These are phyloP conservation scores for Synchiropus splendidus DNA, from an alignment of 2,113 vertebrate species.

Conservation along the genomic window DNA sequence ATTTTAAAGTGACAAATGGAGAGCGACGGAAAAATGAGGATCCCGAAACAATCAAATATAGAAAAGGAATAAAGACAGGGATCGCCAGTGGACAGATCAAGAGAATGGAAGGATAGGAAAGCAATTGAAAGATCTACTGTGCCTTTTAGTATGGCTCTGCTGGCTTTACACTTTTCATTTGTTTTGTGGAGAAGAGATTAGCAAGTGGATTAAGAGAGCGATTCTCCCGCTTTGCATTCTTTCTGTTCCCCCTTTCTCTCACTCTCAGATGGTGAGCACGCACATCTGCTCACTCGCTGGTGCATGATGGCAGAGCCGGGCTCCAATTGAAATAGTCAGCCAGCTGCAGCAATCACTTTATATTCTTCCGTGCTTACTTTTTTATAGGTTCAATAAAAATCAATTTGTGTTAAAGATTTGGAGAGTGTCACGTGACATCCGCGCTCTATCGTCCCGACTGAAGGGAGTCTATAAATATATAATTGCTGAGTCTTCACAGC, in stretches of 20 bases:
- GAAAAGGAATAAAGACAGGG: constrained; percentile 3
- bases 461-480: too few species aligned
- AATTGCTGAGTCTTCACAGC: too few species aligned
- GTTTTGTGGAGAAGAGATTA: constrained; percentile 63
- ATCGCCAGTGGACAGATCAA: constrained; percentile 16
- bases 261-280: constrained; percentile 12
- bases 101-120: constrained; percentile 22
- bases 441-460: too few species aligned
- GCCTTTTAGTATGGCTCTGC: constrained; percentile 52
- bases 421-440: too few species aligned
- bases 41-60: constrained; percentile 34
- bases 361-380: too few species aligned
- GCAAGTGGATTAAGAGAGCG: constrained; percentile 56
- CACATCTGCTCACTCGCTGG: constrained; percentile 10
- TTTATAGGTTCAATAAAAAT: too few species aligned
- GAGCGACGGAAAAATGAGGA: constrained; percentile 25
- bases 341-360: background rate
- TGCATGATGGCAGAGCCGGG: constrained; percentile 1
- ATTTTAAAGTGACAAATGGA: constrained; percentile 17
- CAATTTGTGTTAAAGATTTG: too few species aligned
- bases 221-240: constrained; percentile 49
- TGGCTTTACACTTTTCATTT: constrained; percentile 67
- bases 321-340: background rate
- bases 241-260: constrained; percentile 16
- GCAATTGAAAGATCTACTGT: constrained; percentile 41